Evolutionary conservation across 2,888 invertebrate genomes (phyloP), one percentile per base, ranked within the genome.

Genomic region (Folsomia candida): DNA sequence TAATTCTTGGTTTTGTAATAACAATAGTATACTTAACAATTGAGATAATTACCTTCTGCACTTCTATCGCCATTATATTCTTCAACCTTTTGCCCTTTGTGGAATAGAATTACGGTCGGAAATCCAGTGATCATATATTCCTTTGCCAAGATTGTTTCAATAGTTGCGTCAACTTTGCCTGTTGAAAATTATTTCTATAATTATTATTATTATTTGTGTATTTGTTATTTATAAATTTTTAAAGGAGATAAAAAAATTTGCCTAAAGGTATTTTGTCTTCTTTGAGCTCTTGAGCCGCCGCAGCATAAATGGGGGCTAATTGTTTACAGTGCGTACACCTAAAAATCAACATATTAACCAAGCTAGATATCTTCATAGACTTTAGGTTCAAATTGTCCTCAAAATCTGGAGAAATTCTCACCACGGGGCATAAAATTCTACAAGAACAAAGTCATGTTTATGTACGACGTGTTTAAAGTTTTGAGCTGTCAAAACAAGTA

Each of bases 361-460:
- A n/a, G n/a, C n/a, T n/a, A n/a, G n/a, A n/a, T n/a, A n/a, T n/a
- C n/a, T n/a, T n/a, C n/a, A n/a, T n/a, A n/a, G n/a, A n/a, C n/a
- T n/a, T n/a, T n/a, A n/a, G n/a, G n/a, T n/a, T 61, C 14, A 61
- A 61, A 11, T 4, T 51, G 11, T 18, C 18, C 51, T 51, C 11
- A 11, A 51, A 51, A 18, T 51, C 18, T 14, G 18, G 11, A 51
- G 18, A 51, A n/a, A 25, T 9, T 3, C 82, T 80, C 80, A 86
- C 87, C 87, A 87, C 27, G 87, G 87, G n/a, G 87, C 86, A 81
- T 87, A 87, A 79, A 87, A 87, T 79, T 87, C 86, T 20, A 87
- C 84, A 37, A 87, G 81, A 18, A 85, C 81, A 18, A 82, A 82
- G 51, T 85, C 84, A 58, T 84, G 80, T 2, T 80, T 76, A 18